phyloP scores from a whole-genome alignment of 2,888 invertebrate genomes.

The Nomada ruficornis region DNA sequence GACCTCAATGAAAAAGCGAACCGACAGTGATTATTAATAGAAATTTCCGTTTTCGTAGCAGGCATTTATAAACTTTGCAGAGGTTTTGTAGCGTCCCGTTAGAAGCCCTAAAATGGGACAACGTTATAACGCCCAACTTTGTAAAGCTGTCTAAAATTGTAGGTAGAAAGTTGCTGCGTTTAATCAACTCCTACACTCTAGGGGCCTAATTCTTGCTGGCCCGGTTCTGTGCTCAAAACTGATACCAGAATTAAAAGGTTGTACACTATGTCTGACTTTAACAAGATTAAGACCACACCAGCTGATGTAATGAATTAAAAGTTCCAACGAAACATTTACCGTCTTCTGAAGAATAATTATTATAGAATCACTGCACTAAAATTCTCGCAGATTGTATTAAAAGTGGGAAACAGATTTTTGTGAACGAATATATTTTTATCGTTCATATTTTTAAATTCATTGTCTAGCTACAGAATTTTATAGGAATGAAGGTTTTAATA shows the following conservation, averaged over 20 bases:
- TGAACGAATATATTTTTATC: too few relatives aligned
- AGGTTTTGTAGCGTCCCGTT: background rate
- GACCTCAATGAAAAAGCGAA: too few relatives aligned
- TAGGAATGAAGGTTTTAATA: too few relatives aligned
- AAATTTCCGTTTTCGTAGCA: too few relatives aligned
- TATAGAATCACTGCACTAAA: too few relatives aligned
- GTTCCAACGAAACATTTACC: background rate
- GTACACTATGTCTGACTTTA: background rate
- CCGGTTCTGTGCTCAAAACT: background rate
- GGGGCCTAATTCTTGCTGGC: background rate
- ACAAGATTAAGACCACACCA: background rate
- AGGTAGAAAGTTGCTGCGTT: slow-evolving; percentile 1
- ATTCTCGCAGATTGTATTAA: too few relatives aligned
- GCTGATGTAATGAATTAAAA: background rate
- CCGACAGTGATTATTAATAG: too few relatives aligned
- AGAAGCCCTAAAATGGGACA: background rate
- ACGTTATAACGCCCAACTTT: background rate
- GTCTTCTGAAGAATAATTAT: too few relatives aligned
- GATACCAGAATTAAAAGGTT: background rate
- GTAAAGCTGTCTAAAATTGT: background rate
- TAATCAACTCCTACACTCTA: background rate
- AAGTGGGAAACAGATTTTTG: too few relatives aligned
- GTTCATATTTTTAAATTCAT: too few relatives aligned
- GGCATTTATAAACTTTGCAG: background rate
- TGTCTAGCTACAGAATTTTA: too few relatives aligned